Base-by-base conservation (phyloP, 2,888 invertebrate species). In the Stramonita haemastoma region DNA sequence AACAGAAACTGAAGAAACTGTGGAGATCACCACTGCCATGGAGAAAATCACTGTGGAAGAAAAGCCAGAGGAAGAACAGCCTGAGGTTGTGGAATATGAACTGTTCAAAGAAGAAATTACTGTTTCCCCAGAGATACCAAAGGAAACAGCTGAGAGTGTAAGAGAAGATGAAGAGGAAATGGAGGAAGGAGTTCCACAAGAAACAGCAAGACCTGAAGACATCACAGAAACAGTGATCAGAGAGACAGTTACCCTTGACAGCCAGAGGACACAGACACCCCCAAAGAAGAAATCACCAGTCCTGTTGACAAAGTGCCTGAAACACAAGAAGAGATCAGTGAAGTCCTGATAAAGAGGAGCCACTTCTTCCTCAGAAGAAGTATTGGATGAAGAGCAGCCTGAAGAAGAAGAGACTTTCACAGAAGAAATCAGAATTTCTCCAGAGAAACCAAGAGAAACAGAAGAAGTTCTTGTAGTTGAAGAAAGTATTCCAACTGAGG, bases 91-190 rank as follows among this genome's bases (percentile, higher is more conserved):
- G 19, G 66, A 87, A 86, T 57, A 84, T 29, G 89, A 66, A 81
- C 29, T 57, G 46, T 56, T 32, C 70, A 86, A 86, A 46, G 19
- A 56, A 88, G 29, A 32, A 60, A 29, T 66, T n/a, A 32, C 29
- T 26, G 29, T 60, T 73, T 0, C 22, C 57, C 15, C 60, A 26
- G 87, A 36, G 73, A 46, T 79, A 22, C 8, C n/a, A 46, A n/a
- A 22, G 22, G 66, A 32, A 26, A 73, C 19, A 70, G 36, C 26
- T 60, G 73, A 70, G 26, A 70, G 13, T 66, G 88, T 73, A 46
- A 87, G 86, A 87, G 87, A 86, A 36, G 83, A n/a, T 56, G 56
- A 89, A 81, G 84, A 86, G 46, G 90, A 90, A 88, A 84, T 90
- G 34, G 70, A 87, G 56, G 91, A 90, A 60, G 66, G 90, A n/a